Base-by-base conservation (phyloP, 2,888 invertebrate species). In the Drosophila paramelanica region DNA sequence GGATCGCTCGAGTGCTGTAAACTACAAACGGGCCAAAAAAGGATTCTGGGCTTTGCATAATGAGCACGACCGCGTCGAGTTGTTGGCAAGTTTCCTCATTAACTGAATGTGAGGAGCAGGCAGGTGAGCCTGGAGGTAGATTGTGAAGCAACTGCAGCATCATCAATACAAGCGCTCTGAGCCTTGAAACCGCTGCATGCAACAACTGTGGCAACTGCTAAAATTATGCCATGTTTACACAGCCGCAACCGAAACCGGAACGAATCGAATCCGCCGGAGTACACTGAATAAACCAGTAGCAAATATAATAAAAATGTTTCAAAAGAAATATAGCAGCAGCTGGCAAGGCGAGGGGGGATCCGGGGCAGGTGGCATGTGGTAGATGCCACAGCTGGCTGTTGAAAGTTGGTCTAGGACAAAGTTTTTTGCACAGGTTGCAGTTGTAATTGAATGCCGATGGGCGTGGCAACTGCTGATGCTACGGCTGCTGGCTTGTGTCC, bases 381-480 rank as follows among this genome's bases (percentile, higher is more conserved):
- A 33, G 17, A 1, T 33, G 33, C 36, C 36, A 8, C 51, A 17
- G 20, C n/a, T 11, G 38, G 50, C 56, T 38, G 61, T 59, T 45
- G 53, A 79, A 90, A 89, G 80, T 89, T 90, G 90, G 90, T 89
- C 89, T 89, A 90, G 89, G 90, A 88, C 89, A 89, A 86, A 88
- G 77, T 80, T 81, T 73, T 71, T 71, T 73, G 52, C 66, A 60
- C 39, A 27, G 38, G 56, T 50, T 51, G 50, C 57, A 42, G 42
- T 49, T 68, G 70, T 69, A 76, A 62, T 73, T 67, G 62, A 70
- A 73, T 73, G 72, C 69, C 68, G 49, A 43, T 49, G 65, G 65
- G 65, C 64, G 65, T 66, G 65, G 62, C 39, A 8, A 36, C 38
- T 8, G 42, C 31, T 39, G 36, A 33, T 2, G 20, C 20, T 38